Evolutionary conservation across 2,797 vertebrate genomes (phyloP), one percentile per base, ranked within the genome.

Genomic region (Pempheris klunzingeri): DNA sequence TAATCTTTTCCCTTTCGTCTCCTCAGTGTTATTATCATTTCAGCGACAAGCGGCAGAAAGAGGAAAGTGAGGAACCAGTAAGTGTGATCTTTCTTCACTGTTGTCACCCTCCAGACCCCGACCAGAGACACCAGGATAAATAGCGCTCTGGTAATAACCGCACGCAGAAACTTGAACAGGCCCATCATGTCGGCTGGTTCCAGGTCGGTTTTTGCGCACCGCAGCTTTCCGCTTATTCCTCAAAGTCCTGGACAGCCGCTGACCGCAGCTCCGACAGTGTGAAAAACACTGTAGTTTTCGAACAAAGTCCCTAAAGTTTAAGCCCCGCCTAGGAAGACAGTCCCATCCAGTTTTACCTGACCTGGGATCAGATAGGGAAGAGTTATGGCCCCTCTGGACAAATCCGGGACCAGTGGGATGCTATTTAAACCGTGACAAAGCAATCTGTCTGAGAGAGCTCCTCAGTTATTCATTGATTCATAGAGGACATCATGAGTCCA

Each of bases 1-100:
- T 97, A 97, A 87, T 97, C 97, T 85, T 96, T 79, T 74, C 98
- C 97, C 38, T 93, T 95, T 75, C 96, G 94, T 59, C 94, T 93
- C 90, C 90, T 96, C 78, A 99, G 92, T 2, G 97, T 98, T 67
- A 97, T 85, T 61, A 95, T 94, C 67, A 96, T 95, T 89, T 99
- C 98, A 89, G 94, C 83, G 60, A 96, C 82, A 1, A 97, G 95
- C 66, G 96, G 94, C 30, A 98, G 85, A 66, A 96, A 96, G 67
- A 98, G 95, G 55, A 97, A 60, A 3, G 96, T 94, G 11, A 99
- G 94, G 66, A 96, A 78, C 97, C 97, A 99, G 92, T 95, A 99
- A 10, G 36, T 78, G 4, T 18, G 77, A 24, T 97, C 93, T 24
- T 94, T 59, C 91, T 96, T 97, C 61, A 94, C 96, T 24, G 69